Base-by-base conservation (phyloP, 2,888 invertebrate species). In the Cotesia congregata region DNA sequence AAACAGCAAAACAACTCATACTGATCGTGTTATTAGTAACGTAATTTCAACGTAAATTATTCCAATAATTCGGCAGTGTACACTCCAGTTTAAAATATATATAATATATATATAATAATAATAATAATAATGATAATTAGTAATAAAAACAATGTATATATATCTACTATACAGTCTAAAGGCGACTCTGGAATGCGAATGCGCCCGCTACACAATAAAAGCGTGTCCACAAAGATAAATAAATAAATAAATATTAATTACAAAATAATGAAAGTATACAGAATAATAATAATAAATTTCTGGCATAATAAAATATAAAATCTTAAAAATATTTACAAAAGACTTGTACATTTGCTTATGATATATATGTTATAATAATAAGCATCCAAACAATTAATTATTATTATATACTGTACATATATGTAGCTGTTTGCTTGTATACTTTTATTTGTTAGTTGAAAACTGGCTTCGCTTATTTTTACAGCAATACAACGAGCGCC, bases 41-140 rank as follows among this genome's bases (percentile, higher is more conserved):
- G 84, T 85, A 88, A 88, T 83, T 86, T 50, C 80, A 88, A 89
- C 85, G 87, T 83, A 89, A 86, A 88, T 84, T 85, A 84, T 83
- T 86, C 84, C 6, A 50, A 80, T 85, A 83, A 83, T 86, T 86
- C 87, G 87, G 86, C 87, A 88, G 87, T 89, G 86, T 87, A 87
- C 86, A 88, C 85, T 85, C 84, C 85, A 86, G 80, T 85, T 84
- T 77, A 79, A 81, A 41, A 50, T 50, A 50, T 50, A 50, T 50
- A 50, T 50, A 50, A 50, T 50, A 50, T 41, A 50, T 50, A 50
- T 41, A 50, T 50, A 50, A 50, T 50, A 50, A 50, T 50, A 30
- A 30, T 30, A 30, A 30, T 30, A 30, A 50, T 50, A 50, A 50
- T 50, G 12, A 50, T 50, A 50, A 12, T 12, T 50, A 50, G 12